phyloP scores from a whole-genome alignment of 2,888 invertebrate genomes.

The Cephus runcator region DNA sequence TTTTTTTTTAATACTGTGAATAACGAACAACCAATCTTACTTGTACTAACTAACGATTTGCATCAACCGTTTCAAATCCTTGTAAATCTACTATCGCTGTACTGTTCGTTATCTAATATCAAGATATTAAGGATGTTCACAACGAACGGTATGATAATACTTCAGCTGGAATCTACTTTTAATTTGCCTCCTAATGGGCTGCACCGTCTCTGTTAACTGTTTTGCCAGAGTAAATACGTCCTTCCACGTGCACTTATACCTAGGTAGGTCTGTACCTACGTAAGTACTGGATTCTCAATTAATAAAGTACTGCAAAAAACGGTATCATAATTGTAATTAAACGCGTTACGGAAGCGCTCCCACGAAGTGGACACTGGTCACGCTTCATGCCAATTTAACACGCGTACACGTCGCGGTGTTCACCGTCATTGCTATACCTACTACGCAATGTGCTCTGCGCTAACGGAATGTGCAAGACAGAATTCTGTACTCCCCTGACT shows the following conservation, averaged over 20 bases:
- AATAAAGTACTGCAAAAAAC: conserved; percentile 53
- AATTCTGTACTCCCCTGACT: neutral
- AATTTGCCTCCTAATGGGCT: neutral
- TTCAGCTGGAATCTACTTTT: neutral
- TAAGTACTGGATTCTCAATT: conserved; percentile 28
- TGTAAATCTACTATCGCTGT: neutral
- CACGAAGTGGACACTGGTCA: conserved; percentile 55
- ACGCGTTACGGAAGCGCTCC: conserved; percentile 43
- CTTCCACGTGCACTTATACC: neutral
- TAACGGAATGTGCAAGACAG: neutral
- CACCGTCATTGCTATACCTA: neutral
- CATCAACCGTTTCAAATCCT: neutral
- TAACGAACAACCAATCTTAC: too few relatives aligned
- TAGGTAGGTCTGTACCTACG: neutral
- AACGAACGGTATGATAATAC: neutral
- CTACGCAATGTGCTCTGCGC: neutral
- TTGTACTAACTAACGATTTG: too few relatives aligned
- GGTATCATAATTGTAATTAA: conserved; percentile 53
- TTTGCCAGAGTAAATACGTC: neutral
- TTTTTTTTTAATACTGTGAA: too few relatives aligned
- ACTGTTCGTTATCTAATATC: neutral
- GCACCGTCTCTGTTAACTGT: neutral
- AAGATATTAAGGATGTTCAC: neutral
- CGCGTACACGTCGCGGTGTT: conserved; percentile 20
- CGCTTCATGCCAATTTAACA: conserved; percentile 62